These are phyloP conservation scores for Nemotelus pantherinus DNA, from an alignment of 2,888 invertebrate genomes.

Conservation along the genomic window DNA sequence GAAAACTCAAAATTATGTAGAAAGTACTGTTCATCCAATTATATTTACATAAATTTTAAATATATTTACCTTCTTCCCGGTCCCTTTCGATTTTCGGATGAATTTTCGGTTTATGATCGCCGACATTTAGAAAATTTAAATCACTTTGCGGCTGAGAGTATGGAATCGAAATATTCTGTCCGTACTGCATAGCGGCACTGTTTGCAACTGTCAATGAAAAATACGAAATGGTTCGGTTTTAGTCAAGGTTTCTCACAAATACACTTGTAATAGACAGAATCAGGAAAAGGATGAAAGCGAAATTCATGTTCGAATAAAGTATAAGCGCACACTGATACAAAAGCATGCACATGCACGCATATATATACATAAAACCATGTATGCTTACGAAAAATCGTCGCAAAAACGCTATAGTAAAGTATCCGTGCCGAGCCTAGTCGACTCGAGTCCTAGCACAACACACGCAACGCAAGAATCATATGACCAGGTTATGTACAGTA, in stretches of 20 bases:
- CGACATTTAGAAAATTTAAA: constrained; percentile 64
- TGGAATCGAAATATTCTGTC: constrained; percentile 65
- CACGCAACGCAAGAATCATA: constrained; percentile 32
- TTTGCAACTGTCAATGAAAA: constrained; percentile 62
- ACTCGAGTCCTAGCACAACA: constrained; percentile 9
- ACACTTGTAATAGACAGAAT: not conserved
- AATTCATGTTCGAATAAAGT: not conserved
- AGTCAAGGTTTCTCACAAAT: constrained; percentile 4
- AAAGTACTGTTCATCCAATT: not conserved
- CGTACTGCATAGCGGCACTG: constrained; percentile 63
- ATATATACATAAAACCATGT: not conserved
- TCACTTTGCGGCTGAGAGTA: constrained; percentile 65
- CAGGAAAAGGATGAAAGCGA: constrained; percentile 38
- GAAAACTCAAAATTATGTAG: constrained; percentile 19
- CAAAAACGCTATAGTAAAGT: not conserved
- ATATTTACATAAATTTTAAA: not conserved
- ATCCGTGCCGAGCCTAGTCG: too few species aligned
- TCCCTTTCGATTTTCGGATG: constrained; percentile 66
- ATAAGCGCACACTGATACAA: not conserved
- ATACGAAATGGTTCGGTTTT: constrained; percentile 34
- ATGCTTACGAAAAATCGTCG: not conserved
- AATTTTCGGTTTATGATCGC: constrained; percentile 65
- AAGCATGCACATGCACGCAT: not conserved
- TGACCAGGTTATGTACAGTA: constrained; percentile 28
- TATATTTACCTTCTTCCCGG: constrained; percentile 64